Evolutionary conservation across 2,113 vertebrate genomes (phyloP).

Genomic region (human): DNA sequence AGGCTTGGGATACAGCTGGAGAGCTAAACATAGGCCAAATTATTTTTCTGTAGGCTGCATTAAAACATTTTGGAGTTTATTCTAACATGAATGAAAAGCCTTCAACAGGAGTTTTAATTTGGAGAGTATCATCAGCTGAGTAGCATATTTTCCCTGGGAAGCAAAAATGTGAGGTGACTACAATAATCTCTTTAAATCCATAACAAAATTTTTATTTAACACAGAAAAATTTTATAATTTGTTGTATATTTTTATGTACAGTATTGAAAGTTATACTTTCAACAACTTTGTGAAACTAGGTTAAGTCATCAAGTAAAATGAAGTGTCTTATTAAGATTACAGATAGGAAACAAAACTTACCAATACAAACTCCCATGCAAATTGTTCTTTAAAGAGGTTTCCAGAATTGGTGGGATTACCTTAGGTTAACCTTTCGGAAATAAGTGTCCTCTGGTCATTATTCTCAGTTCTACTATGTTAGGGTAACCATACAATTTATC

Average conservation of each 20-base stretch:
- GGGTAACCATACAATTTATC: not conserved
- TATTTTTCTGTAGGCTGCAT: not conserved
- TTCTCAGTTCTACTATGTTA: not conserved
- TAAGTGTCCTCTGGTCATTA: not conserved
- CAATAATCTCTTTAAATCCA: not conserved
- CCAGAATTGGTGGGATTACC: not conserved
- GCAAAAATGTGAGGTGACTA: not conserved
- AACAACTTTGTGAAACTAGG: conserved; percentile 7
- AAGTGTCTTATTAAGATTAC: not conserved
- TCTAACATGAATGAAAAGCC: not conserved
- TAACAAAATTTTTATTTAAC: not conserved
- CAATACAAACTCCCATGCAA: not conserved
- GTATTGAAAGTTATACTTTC: conserved; percentile 5
- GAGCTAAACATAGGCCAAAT: not conserved
- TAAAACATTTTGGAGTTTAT: not conserved
- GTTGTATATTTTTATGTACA: not conserved
- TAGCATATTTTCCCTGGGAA: not conserved
- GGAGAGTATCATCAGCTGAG: not conserved
- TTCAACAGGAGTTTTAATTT: not conserved
- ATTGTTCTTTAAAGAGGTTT: conserved; percentile 37
- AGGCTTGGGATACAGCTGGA: not conserved
- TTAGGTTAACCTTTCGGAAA: not conserved
- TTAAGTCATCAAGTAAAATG: not conserved
- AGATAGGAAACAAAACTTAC: not conserved
- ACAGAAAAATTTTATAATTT: not conserved